phyloP scores from a whole-genome alignment of 1,140 invertebrate species.

The Idris sp. region DNA sequence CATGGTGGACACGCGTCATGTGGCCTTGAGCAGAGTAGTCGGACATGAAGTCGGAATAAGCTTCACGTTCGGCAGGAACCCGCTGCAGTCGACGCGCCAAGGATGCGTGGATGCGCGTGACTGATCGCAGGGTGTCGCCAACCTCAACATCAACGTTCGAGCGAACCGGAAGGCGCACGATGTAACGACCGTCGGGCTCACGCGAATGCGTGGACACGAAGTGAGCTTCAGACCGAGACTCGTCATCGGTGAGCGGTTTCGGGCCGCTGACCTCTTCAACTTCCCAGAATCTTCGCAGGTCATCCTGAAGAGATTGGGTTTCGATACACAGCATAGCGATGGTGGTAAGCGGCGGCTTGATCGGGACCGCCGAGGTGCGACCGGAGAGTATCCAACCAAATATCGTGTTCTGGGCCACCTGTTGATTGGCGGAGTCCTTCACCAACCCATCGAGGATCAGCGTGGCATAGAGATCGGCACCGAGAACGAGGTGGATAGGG shows the following conservation, averaged over 20 bases:
- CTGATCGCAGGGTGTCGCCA: too few relatives aligned
- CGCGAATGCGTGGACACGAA: background rate
- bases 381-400: constrained; percentile 1
- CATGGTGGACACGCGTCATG: background rate
- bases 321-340: background rate
- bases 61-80: background rate
- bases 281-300: too few relatives aligned
- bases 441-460: background rate
- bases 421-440: too few relatives aligned
- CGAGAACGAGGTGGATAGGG: background rate
- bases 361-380: too few relatives aligned
- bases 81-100: background rate
- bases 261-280: too few relatives aligned
- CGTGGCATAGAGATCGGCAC: background rate
- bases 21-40: background rate
- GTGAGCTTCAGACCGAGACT: too few relatives aligned
- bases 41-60: background rate
- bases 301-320: background rate
- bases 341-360: too few relatives aligned
- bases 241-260: too few relatives aligned
- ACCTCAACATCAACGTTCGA: too few relatives aligned
- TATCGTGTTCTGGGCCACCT: too few relatives aligned
- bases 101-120: too few relatives aligned
- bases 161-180: background rate
- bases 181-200: constrained; percentile 1